Conservation (phyloP, 2,113 vertebrate species). For the Jacana jacana region DNA sequence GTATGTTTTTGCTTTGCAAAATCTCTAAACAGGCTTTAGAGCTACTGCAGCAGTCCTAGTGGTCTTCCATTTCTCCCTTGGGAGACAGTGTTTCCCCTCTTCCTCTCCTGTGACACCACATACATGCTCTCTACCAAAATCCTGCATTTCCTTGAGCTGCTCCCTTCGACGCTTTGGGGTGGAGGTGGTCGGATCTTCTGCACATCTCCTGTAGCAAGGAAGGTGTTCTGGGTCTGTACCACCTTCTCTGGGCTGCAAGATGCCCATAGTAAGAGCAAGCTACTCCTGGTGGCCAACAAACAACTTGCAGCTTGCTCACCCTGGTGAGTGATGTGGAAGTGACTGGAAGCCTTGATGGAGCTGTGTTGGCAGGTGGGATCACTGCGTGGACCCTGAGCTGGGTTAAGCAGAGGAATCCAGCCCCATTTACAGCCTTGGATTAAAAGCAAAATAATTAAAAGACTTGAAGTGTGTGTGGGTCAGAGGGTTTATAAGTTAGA, state of each 20-base stretch:
- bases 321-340: not conserved
- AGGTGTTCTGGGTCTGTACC: not conserved
- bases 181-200: not conserved
- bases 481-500: not conserved
- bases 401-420: not conserved
- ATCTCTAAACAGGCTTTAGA: not conserved
- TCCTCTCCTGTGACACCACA: not conserved
- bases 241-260: not conserved
- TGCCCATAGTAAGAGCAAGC: not conserved
- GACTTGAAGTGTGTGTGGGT: not conserved
- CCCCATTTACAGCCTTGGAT: not conserved
- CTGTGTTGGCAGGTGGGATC: not conserved
- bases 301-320: not conserved
- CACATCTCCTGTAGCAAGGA: not conserved
- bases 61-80: not conserved
- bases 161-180: not conserved
- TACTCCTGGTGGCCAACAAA: not conserved
- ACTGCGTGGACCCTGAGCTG: not conserved
- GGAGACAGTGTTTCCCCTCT: not conserved
- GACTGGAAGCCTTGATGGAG: not conserved
- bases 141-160: not conserved
- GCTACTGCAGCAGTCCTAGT: not conserved
- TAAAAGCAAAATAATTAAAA: not conserved
- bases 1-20: not conserved
- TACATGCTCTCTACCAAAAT: not conserved